Percentiles rank a stretch among this genome's conserved stretches.
Conservation (phyloP, 2,888 invertebrate genomes). For the Scelioninae gen. 1 region DNA sequence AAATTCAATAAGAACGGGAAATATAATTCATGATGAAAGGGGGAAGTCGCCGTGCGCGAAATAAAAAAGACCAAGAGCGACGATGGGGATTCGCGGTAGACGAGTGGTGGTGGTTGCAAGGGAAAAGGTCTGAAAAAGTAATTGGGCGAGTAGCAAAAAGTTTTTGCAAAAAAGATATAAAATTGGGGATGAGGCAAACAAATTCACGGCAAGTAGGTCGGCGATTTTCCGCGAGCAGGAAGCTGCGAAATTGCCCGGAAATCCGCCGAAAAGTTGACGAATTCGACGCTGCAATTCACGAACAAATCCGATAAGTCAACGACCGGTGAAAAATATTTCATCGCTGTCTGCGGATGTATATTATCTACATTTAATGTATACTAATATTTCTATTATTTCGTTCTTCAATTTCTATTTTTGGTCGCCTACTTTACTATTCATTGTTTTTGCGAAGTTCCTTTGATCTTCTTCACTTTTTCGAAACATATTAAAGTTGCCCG, state of each 20-base stretch:
- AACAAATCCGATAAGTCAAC: conserved; percentile 22
- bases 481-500: conserved; percentile 3
- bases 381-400: too few species aligned
- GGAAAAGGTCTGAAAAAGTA: conserved; percentile 16
- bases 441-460: background rate
- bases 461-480: conserved; percentile 5
- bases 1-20: conserved; percentile 46
- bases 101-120: too few species aligned
- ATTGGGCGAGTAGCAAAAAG: conserved; percentile 24
- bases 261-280: conserved; percentile 37
- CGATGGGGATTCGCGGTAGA: background rate
- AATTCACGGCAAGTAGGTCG: conserved; percentile 34
- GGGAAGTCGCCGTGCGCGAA: conserved; percentile 5
- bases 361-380: too few species aligned
- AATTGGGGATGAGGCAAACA: conserved; percentile 5
- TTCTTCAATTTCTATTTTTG: background rate
- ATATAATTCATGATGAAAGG: conserved; percentile 39
- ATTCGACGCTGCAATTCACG: background rate
- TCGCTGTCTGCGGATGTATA: too few species aligned
- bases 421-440: background rate
- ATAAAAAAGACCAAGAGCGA: conserved; percentile 18
- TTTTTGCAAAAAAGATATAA: conserved; percentile 22
- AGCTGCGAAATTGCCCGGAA: conserved; percentile 22
- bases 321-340: too few species aligned
- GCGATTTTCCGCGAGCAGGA: conserved; percentile 3